These are phyloP conservation scores for Colletes collaris DNA, from an alignment of 2,888 invertebrate genomes.

Conservation along the genomic window DNA sequence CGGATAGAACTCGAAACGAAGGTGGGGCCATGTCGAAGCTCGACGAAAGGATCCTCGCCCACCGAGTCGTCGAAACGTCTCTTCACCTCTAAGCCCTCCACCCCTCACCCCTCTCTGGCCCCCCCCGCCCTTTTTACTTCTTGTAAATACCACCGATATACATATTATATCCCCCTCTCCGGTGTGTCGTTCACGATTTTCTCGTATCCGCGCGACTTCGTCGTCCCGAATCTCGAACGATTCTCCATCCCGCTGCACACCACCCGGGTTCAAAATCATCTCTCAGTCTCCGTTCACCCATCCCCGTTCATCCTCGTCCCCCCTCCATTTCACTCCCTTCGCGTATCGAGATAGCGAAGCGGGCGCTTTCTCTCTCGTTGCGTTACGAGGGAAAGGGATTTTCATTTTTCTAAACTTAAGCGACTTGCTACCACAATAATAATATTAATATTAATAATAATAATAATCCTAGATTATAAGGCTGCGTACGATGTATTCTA, in stretches of 20 bases:
- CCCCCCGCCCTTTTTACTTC: slow-evolving; percentile 22
- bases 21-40: slow-evolving; percentile 56
- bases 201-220: slow-evolving; percentile 12
- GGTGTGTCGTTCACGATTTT: slow-evolving; percentile 36
- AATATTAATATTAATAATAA: slow-evolving; percentile 19
- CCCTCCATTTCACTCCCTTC: slow-evolving; percentile 32
- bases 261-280: slow-evolving; percentile 12
- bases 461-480: slow-evolving; percentile 73
- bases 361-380: slow-evolving; percentile 50
- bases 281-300: neutral
- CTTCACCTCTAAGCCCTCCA: neutral
- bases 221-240: slow-evolving; percentile 53
- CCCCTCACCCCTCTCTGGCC: neutral
- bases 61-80: slow-evolving; percentile 60
- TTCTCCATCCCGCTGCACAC: slow-evolving; percentile 23
- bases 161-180: neutral
- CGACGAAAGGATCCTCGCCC: slow-evolving; percentile 63
- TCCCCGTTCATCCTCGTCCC: slow-evolving; percentile 9
- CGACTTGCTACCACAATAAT: slow-evolving; percentile 71
- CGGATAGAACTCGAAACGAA: slow-evolving; percentile 46
- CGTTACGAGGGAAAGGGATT: slow-evolving; percentile 38
- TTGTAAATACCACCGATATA: slow-evolving; percentile 64
- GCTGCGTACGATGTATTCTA: slow-evolving; percentile 75
- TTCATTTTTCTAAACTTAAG: slow-evolving; percentile 66
- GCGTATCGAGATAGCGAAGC: slow-evolving; percentile 47